Percentiles rank a stretch among this genome's conserved stretches.
These are phyloP conservation scores for Athalia circularis DNA, from an alignment of 2,888 invertebrate species.

Conservation along the genomic window DNA sequence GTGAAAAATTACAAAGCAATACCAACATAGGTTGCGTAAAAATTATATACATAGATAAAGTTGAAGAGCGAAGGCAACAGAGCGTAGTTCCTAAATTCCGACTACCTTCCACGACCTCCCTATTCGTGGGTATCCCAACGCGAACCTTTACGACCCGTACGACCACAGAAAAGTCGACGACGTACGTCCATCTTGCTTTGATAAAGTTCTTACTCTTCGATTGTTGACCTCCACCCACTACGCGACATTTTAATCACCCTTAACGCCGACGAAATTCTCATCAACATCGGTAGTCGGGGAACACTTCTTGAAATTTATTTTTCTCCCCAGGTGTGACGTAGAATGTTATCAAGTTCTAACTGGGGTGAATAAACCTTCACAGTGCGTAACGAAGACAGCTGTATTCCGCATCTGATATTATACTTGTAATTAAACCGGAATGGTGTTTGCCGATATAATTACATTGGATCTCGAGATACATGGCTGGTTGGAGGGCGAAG, in stretches of 20 bases:
- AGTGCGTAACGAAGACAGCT: not conserved
- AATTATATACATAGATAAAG: not conserved
- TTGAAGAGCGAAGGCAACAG: conserved; percentile 62
- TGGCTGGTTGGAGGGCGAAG: not conserved
- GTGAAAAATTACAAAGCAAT: too few relatives aligned
- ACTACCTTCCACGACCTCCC: conserved; percentile 7
- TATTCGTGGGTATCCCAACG: not conserved
- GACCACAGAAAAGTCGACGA: conserved; percentile 10
- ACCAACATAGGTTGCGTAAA: too few relatives aligned
- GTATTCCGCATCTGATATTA: not conserved
- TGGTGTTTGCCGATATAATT: not conserved
- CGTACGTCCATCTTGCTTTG: conserved; percentile 6
- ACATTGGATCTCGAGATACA: not conserved
- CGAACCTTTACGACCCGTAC: not conserved
- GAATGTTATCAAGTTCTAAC: not conserved
- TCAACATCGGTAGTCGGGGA: too few relatives aligned
- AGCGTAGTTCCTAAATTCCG: conserved; percentile 68
- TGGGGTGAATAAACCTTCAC: not conserved
- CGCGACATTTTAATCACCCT: too few relatives aligned
- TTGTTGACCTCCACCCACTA: not conserved
- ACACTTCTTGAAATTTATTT: too few relatives aligned
- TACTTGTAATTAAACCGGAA: conserved; percentile 5
- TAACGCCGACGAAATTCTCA: too few relatives aligned
- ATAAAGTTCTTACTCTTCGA: not conserved
- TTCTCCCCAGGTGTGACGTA: too few relatives aligned